These are phyloP conservation scores for Sitobion miscanthi DNA, from an alignment of 1,140 invertebrate species.

Conservation along the genomic window DNA sequence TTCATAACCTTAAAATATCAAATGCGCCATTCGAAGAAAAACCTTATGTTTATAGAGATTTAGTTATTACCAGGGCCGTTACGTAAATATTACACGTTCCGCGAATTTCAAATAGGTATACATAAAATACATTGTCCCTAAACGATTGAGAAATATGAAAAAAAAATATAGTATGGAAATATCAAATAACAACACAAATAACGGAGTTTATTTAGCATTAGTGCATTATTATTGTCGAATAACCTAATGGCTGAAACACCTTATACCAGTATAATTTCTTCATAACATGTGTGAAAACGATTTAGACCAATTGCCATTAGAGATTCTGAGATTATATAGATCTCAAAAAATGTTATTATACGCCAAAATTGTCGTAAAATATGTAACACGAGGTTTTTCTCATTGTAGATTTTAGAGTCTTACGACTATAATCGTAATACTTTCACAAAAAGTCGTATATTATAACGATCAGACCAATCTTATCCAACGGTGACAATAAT, in stretches of 20 bases:
- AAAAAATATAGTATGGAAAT: not conserved
- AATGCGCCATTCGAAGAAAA: not conserved
- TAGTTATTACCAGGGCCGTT: not conserved
- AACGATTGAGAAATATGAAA: not conserved
- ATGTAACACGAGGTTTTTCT: not conserved
- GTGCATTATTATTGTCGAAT: not conserved
- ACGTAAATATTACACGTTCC: not conserved
- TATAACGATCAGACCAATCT: not conserved
- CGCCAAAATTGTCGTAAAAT: not conserved
- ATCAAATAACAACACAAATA: conserved; percentile 1
- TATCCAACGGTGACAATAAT: not conserved
- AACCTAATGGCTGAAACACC: not conserved
- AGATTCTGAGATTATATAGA: not conserved
- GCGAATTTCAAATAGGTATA: not conserved
- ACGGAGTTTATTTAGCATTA: not conserved
- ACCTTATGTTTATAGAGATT: not conserved
- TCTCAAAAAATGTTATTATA: not conserved
- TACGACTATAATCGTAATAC: conserved; percentile 11
- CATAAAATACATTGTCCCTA: not conserved
- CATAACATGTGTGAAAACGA: conserved; percentile 32
- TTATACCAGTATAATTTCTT: not conserved
- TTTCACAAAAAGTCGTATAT: not conserved
- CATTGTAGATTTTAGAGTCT: not conserved
- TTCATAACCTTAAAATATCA: not conserved
- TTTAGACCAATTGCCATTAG: not conserved